A percentile compares a stretch with the other conserved stretches of the same genome.
phyloP scores from a whole-genome alignment of 2,113 vertebrate genomes.

The Climacteris rufus region DNA sequence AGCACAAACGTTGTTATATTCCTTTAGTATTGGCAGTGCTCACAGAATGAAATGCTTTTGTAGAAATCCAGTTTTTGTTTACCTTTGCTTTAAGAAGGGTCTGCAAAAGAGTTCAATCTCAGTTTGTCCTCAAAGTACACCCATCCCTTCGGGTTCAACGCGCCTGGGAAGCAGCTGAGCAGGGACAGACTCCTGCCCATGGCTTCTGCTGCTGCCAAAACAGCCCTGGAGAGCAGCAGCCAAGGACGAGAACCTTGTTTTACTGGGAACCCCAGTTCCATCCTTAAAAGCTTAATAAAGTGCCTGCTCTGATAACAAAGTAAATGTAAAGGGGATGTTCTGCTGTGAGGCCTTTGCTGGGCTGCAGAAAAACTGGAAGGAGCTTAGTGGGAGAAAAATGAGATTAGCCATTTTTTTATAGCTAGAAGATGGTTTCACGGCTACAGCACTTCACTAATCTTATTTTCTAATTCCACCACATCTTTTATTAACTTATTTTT shows the following conservation, averaged over 20 bases:
- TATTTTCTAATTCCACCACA: constrained; percentile 50
- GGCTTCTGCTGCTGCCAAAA: not conserved
- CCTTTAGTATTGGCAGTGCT: not conserved
- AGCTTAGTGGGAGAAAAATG: constrained; percentile 33
- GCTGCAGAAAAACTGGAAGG: not conserved
- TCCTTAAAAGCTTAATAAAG: constrained; percentile 22
- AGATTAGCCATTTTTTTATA: constrained; percentile 33
- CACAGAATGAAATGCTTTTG: rapidly evolving
- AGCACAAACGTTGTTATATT: constrained; percentile 23
- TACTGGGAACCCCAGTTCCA: not conserved
- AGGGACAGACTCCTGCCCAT: not conserved
- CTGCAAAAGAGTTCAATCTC: constrained; percentile 5
- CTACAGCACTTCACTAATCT: constrained; percentile 56
- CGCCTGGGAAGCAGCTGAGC: constrained; percentile 15
- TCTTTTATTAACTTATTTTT: constrained; percentile 63
- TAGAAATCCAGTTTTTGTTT: not conserved
- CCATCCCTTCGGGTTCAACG: not conserved
- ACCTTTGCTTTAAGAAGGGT: not conserved
- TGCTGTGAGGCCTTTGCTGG: not conserved
- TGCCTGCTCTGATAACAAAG: not conserved
- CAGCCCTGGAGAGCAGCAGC: not conserved
- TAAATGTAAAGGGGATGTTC: not conserved
- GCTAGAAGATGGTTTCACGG: constrained; percentile 15
- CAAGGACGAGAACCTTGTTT: not conserved
- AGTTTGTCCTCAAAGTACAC: not conserved